Evolutionary conservation across 2,888 invertebrate genomes (phyloP).

Genomic region (Nymphalis urticae): DNA sequence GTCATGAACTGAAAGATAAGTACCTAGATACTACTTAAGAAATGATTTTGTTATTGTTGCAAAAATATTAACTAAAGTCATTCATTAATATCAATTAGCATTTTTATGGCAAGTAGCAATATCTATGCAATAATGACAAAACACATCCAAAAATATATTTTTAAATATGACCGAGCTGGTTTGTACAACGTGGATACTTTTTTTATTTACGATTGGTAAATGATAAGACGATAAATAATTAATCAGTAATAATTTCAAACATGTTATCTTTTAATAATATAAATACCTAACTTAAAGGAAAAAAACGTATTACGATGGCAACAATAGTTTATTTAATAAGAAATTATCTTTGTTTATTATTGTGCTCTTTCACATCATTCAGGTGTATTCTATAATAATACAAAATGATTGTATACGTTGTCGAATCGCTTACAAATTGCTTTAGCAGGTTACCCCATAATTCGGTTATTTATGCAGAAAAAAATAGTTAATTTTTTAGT

Average conservation of each 20-base stretch:
- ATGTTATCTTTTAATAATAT: background rate
- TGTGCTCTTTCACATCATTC: too few relatives aligned
- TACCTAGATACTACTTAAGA: background rate
- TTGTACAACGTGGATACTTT: background rate
- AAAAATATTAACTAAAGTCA: background rate
- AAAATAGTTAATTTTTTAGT: too few relatives aligned
- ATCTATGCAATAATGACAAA: too few relatives aligned
- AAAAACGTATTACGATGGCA: constrained; percentile 42
- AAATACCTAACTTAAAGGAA: background rate
- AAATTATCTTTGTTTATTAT: constrained; percentile 40
- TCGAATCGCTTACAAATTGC: too few relatives aligned
- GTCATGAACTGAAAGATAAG: constrained; percentile 23
- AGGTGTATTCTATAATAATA: too few relatives aligned
- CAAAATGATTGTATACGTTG: too few relatives aligned
- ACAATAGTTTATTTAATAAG: constrained; percentile 37
- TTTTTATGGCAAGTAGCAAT: too few relatives aligned
- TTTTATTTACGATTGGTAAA: background rate
- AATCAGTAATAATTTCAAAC: constrained; percentile 3
- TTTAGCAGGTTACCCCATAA: too few relatives aligned
- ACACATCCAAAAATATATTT: too few relatives aligned
- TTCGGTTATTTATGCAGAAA: too few relatives aligned
- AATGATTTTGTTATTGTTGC: background rate
- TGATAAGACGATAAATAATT: constrained; percentile 1
- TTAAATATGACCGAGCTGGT: background rate
- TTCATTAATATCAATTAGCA: too few relatives aligned